A percentile compares a stretch with the other conserved stretches of the same genome.
Evolutionary conservation across 2,797 vertebrate genomes (phyloP).

Genomic region (Borostomias antarcticus): DNA sequence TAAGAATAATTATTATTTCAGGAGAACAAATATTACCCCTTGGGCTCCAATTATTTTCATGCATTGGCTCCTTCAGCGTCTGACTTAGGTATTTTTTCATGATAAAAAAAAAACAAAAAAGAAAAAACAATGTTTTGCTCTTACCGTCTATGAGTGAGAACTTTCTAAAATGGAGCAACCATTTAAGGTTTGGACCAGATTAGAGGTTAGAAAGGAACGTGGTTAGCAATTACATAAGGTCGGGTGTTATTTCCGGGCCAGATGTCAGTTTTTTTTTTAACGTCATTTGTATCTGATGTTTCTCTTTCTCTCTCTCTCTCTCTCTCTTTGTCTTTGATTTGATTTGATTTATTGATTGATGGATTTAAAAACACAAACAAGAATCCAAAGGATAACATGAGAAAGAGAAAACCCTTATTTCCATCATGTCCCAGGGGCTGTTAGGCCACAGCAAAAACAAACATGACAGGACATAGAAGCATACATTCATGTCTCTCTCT

Average conservation of each 20-base stretch:
- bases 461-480: no score
- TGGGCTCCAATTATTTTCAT: conserved; percentile 86
- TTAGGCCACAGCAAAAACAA: no score
- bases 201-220: background rate
- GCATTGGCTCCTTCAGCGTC: conserved; percentile 75
- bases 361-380: no score
- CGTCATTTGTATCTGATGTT: no score
- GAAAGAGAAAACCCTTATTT: no score
- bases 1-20: conserved; percentile 82
- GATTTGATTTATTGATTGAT: no score
- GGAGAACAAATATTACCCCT: conserved; percentile 84
- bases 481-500: background rate
- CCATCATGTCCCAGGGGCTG: no score
- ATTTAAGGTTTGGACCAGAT: conserved; percentile 33
- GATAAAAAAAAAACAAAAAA: conserved; percentile 30
- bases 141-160: conserved; percentile 28
- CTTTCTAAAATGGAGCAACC: conserved; percentile 24
- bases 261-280: no score
- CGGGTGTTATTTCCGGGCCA: no score
- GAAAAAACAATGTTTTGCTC: conserved; percentile 26
- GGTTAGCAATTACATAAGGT: background rate
- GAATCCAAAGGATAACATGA: no score
- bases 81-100: conserved; percentile 61
- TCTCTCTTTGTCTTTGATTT: no score
- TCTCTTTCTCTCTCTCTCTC: no score